Evolutionary conservation across 2,888 invertebrate genomes (phyloP), one percentile per base, ranked within the genome.

Genomic region (Dryomyza anilis): DNA sequence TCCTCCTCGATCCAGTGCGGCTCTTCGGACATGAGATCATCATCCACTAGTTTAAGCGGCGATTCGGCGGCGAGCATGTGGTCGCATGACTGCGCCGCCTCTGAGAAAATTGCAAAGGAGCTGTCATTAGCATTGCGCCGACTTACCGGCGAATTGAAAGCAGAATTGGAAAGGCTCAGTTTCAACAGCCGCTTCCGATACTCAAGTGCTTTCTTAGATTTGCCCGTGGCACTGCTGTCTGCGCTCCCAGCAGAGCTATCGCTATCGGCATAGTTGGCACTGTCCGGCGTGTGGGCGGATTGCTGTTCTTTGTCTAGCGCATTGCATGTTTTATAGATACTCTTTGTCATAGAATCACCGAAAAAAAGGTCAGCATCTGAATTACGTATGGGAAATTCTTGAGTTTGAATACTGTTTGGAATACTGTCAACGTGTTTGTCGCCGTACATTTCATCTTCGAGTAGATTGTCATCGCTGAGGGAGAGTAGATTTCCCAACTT

Each of bases 181-280:
- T 75, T 77, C 0, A 78, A 67, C 4, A 77, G 57, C 3, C 72
- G 70, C 27, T 73, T 75, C 5, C 75, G 68, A 7, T 71, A 65
- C 39, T 73, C 74, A 85, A 67, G 30, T 1, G 67, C 62, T 57
- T 67, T 73, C 7, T 69, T 69, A 0, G 72, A 61, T 89, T 43
- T 84, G 87, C 64, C 82, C 94, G 68, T 93, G 92, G 19, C 81
- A 95, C 66, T 86, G 87, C 12, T 23, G n/a, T 59, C 48, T 19
- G 43, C 83, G 29, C 53, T 63, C 10, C 46, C 95, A 43, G 93
- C 93, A 2, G 85, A 89, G 68, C 81, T 94, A 43, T 70, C 63
- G 6, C 72, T 72, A 21, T 69, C 71, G 1, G 66, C 70, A 1
- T 70, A 70, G 39, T 67, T 56, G 1, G 57, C 63, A 14, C 65